Evolutionary conservation across 2,113 vertebrate species (phyloP), one percentile per base, ranked within the genome.

Genomic region (Podocnemis expansa): DNA sequence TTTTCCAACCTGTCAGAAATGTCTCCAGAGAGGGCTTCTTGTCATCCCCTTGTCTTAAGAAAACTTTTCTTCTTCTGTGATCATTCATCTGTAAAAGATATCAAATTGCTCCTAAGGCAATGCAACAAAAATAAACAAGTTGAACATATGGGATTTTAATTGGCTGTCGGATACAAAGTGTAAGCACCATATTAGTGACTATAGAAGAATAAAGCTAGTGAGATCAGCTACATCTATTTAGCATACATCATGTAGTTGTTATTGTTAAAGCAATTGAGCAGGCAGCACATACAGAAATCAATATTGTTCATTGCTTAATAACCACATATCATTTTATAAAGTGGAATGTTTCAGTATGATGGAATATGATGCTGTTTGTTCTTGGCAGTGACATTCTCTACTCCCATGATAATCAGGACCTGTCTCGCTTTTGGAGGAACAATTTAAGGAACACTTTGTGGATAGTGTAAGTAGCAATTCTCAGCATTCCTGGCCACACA

Each of bases 221-320:
- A 52, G 60, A 54, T 94, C 38, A 94, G 25, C 22, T 79, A 89
- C 52, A 45, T 38, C 55, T 94, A 41, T 96, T 97, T 96, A 97
- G 92, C 51, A 95, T 94, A 85, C 3, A 88, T 89, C 89, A 84
- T 85, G 58, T 56, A 55, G 80, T 94, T 93, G 45, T 82, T 88
- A 83, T 82, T 91, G 76, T 49, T 51, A 87, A 93, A 94, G 89
- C 82, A 96, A 94, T 82, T 19, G 38, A 96, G 78, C 94, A 96
- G 95, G 80, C 54, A 95, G 84, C n/a, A 85, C 67, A 92, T 87
- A 97, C 54, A 91, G 75, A 97, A 97, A 96, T 96, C 97, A 94
- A 97, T 97, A 96, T 43, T 67, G n/a, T 83, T 97, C 29, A 38
- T 76, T 0, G 1, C 89, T 96, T 96, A 97, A 96, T 95, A 98